phyloP scores from a whole-genome alignment of 1,140 invertebrate genomes.

The Stegodyphus dumicola region DNA sequence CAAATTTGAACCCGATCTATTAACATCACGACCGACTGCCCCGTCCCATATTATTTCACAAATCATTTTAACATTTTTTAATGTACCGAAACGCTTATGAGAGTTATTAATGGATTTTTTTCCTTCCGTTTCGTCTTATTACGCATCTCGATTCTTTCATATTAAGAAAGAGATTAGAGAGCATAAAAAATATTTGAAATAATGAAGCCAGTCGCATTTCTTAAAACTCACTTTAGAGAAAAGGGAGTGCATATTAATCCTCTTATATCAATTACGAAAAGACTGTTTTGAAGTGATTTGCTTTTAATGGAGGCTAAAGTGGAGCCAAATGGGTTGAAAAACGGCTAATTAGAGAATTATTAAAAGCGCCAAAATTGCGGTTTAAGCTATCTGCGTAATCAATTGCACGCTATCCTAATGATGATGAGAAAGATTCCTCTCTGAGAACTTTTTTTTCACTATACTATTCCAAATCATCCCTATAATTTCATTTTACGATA shows the following conservation, averaged over 20 bases:
- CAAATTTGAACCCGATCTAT: conserved; percentile 33
- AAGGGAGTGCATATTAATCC: conserved; percentile 51
- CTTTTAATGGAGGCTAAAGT: conserved; percentile 54
- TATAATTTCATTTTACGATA: conserved; percentile 57
- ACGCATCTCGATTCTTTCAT: conserved; percentile 20
- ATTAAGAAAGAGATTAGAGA: conserved; percentile 56
- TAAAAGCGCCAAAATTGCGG: conserved; percentile 59
- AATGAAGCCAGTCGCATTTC: conserved; percentile 57
- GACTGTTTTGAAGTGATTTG: conserved; percentile 61
- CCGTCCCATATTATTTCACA: conserved; percentile 45
- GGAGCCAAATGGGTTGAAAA: conserved; percentile 57
- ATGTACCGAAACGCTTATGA: conserved; percentile 35
- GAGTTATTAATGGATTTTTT: conserved; percentile 51
- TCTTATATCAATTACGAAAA: conserved; percentile 60
- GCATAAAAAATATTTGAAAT: conserved; percentile 35
- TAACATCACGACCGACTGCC: not conserved
- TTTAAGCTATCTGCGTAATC: conserved; percentile 60
- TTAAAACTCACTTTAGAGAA: conserved; percentile 56
- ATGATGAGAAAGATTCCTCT: conserved; percentile 42
- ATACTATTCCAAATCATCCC: not conserved
- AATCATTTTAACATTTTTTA: conserved; percentile 58
- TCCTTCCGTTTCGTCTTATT: conserved; percentile 6
- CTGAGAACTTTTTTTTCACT: conserved; percentile 25
- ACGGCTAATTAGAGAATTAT: conserved; percentile 59
- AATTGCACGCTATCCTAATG: conserved; percentile 50